Evolutionary conservation across 1,140 invertebrate species (phyloP).

Genomic region (Ceratitis capitata): DNA sequence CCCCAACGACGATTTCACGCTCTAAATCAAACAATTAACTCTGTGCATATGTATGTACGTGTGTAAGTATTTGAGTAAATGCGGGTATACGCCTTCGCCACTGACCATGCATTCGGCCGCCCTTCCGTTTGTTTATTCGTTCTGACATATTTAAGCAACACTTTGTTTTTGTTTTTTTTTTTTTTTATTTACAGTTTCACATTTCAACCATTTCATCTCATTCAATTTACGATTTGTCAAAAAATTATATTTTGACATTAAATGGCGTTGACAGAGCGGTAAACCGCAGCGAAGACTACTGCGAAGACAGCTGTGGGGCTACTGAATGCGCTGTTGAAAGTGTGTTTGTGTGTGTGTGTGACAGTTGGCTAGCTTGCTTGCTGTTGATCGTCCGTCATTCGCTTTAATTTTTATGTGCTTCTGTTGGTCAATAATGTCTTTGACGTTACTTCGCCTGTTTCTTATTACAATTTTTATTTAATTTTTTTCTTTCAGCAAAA

Average conservation of each 20-base stretch:
- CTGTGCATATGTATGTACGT: not conserved
- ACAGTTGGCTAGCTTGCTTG: not conserved
- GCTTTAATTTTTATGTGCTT: not conserved
- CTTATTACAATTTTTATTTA: not conserved
- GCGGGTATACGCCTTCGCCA: not conserved
- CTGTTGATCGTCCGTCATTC: not conserved
- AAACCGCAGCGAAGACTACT: not conserved
- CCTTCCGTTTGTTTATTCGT: too few relatives aligned
- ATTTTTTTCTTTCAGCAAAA: not conserved
- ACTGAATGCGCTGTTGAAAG: not conserved
- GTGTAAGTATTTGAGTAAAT: not conserved
- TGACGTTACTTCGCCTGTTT: not conserved
- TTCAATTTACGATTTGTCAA: slow-evolving; percentile 32
- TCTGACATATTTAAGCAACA: not conserved
- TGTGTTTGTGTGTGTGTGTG: not conserved
- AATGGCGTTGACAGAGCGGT: slow-evolving; percentile 30
- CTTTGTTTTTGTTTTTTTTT: too few relatives aligned
- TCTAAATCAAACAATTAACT: not conserved
- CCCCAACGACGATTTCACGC: not conserved
- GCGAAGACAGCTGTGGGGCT: not conserved
- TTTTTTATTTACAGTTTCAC: not conserved
- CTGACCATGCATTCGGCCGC: too few relatives aligned
- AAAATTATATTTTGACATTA: slow-evolving; percentile 26
- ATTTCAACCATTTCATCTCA: slow-evolving; percentile 14
- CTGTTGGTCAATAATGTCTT: slow-evolving; percentile 16